A percentile compares a stretch with the other conserved stretches of the same genome.
phyloP scores from a whole-genome alignment of 2,797 vertebrate genomes.

The Sternotherus odoratus region DNA sequence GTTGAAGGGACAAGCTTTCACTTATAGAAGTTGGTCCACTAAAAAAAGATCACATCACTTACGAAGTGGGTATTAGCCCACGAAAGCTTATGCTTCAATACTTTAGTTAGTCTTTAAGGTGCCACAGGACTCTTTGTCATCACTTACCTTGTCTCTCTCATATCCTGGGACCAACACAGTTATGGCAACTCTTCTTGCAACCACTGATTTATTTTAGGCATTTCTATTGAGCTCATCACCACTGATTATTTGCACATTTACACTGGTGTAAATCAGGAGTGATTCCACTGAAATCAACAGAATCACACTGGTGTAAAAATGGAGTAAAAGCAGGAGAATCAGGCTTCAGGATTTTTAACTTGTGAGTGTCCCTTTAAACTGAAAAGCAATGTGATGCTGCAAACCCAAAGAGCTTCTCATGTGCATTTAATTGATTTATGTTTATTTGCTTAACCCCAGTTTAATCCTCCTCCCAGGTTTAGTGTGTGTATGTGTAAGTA shows the following conservation, averaged over 20 bases:
- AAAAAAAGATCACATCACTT: not conserved
- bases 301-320: not conserved
- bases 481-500: conserved; percentile 56
- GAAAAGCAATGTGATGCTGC: not conserved
- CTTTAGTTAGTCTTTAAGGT: too few relatives aligned
- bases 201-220: not conserved
- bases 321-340: not conserved
- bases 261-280: not conserved
- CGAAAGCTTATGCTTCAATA: too few relatives aligned
- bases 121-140: too few relatives aligned
- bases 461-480: not conserved
- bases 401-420: not conserved
- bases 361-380: not conserved
- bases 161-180: not conserved
- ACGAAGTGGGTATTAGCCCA: too few relatives aligned
- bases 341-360: not conserved
- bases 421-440: not conserved
- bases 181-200: not conserved
- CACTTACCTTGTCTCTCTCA: not conserved
- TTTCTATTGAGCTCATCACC: not conserved
- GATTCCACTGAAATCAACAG: not conserved
- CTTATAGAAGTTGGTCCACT: not conserved
- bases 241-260: not conserved
- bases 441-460: not conserved
- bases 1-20: not conserved